Base-by-base conservation (phyloP, 1,140 invertebrate species). In the Pararge aegeria region DNA sequence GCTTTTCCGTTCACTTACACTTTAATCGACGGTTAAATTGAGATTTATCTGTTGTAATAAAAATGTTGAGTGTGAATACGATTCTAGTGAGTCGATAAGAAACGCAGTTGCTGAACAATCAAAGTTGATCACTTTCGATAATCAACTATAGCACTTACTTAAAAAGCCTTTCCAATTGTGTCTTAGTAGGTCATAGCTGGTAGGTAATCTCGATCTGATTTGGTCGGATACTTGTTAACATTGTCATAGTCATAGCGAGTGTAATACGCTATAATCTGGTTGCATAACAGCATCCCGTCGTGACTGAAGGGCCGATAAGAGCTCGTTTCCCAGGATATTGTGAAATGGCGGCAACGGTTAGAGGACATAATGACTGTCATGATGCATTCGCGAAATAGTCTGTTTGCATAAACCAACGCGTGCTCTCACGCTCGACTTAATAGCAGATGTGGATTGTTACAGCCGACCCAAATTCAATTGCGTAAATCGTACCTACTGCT, bases 401-500 rank as follows among this genome's bases (percentile, higher is more conserved):
- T 75, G 73, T 87, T 82, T 84, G 78, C 78, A 80, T 82, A 83
- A 81, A 80, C 70, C 50, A 54, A 52, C 70, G 68, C 76, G 69
- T 82, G 72, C 68, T 82, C 75, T 76, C 79, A 78, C 78, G 83
- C 73, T 83, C 73, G 73, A 60, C 75, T 76, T 78, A 78, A 80
- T 81, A 71, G 69, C 75, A 71, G 73, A 78, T 80, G 73, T 77
- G 75, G 79, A 75, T 73, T 77, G 70, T 69, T 73, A 61, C 64
- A 70, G 65, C 55, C 59, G 76, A 83, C 75, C 75, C 66, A 77
- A 79, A 78, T 79, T 66, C 71, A 48, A 61, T 72, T 75, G 60
- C 72, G 70, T 63, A 78, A 80, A 65, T 29, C 20, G 12, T 34
- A 42, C 38, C 5, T 42, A 42, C 65, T 63, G 57, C 48, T 66